A percentile compares a stretch with the other conserved stretches of the same genome.
Evolutionary conservation across 2,113 vertebrate species (phyloP).

Genomic region (Leuciscus idus): DNA sequence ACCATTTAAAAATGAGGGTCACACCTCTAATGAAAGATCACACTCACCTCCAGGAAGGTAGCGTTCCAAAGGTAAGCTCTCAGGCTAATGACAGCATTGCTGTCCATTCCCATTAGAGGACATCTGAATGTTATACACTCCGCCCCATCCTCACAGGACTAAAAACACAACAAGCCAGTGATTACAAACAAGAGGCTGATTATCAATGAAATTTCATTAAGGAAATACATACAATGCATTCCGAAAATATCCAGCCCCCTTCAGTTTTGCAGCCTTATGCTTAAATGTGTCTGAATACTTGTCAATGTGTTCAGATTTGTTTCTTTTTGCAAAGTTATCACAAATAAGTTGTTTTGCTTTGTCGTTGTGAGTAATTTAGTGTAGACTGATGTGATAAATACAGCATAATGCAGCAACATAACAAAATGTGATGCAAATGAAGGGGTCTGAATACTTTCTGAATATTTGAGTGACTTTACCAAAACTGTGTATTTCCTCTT

Average conservation of each 20-base stretch:
- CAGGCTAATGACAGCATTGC: conserved; percentile 83
- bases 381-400: neutral
- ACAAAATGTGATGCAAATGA: no score
- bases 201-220: neutral
- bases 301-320: neutral
- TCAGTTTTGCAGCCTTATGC: neutral
- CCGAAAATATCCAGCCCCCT: neutral
- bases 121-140: conserved; percentile 85
- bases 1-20: neutral
- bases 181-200: neutral
- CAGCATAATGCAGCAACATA: neutral
- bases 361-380: neutral
- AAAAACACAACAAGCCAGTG: conserved; percentile 48
- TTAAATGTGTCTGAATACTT: neutral
- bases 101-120: conserved; percentile 86
- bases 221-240: neutral
- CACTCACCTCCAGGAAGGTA: conserved; percentile 87
- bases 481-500: conserved; percentile 81
- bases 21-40: no score
- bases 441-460: no score
- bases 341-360: no score
- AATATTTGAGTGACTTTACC: conserved; percentile 72
- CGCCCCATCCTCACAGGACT: conserved; percentile 84
- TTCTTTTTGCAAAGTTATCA: neutral
- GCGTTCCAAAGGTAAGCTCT: conserved; percentile 88